Evolutionary conservation across 2,113 vertebrate genomes (phyloP).

Genomic region (Phalacrocorax aristotelis): DNA sequence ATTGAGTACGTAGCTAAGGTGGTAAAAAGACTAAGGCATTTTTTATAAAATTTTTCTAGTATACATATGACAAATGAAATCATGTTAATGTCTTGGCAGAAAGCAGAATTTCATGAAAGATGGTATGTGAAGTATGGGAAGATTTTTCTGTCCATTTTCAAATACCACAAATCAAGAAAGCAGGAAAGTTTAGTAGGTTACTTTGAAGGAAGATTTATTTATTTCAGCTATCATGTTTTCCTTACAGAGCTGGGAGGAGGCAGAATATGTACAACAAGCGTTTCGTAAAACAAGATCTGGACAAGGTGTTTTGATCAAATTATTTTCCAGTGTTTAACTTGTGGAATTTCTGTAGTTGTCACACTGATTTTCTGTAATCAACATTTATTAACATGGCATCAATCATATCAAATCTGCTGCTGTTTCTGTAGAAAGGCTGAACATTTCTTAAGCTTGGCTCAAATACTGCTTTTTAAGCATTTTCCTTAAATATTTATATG

Average conservation of each 20-base stretch:
- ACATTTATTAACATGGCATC: not conserved
- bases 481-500: not conserved
- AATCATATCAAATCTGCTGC: not conserved
- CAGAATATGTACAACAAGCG: not conserved
- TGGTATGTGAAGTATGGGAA: not conserved
- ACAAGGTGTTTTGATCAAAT: not conserved
- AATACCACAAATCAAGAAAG: not conserved
- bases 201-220: not conserved
- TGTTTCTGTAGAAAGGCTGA: not conserved
- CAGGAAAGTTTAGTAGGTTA: not conserved
- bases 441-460: not conserved
- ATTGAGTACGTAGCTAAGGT: not conserved
- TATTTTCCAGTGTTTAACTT: not conserved
- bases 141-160: not conserved
- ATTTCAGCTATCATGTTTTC: not conserved
- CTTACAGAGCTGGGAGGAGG: not conserved
- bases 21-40: not conserved
- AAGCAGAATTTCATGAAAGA: not conserved
- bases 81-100: not conserved
- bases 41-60: not conserved
- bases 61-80: not conserved
- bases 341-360: not conserved
- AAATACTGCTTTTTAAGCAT: not conserved
- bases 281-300: not conserved
- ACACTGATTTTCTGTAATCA: not conserved